phyloP scores from a whole-genome alignment of 2,888 invertebrate species.

The Brachypterus glaber region DNA sequence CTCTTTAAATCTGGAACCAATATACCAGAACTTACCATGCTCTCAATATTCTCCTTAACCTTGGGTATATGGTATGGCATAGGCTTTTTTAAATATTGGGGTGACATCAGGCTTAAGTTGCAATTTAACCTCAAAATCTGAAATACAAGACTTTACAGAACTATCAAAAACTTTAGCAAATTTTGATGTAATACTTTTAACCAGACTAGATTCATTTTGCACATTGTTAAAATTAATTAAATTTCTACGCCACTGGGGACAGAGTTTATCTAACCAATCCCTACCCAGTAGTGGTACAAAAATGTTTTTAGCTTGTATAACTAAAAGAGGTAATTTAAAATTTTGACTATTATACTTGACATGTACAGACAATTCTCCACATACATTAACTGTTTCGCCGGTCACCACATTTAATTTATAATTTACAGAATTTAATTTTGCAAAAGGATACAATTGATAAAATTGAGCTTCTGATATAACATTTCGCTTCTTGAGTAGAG shows the following conservation, averaged over 20 bases:
- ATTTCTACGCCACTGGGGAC: not conserved
- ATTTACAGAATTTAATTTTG: not conserved
- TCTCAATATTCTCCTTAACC: not conserved
- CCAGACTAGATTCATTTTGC: not conserved
- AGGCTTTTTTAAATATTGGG: constrained; percentile 1
- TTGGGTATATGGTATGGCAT: constrained; percentile 2
- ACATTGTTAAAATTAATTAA: not conserved
- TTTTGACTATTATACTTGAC: not conserved
- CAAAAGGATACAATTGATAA: too few relatives aligned
- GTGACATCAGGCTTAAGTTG: not conserved
- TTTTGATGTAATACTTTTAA: not conserved
- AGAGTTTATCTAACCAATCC: constrained; percentile 1
- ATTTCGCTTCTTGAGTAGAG: too few relatives aligned
- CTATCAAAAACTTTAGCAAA: constrained; percentile 1
- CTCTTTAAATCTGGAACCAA: constrained; percentile 1
- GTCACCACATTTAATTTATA: not conserved
- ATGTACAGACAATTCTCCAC: not conserved
- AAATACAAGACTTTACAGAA: not conserved
- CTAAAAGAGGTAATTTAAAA: not conserved
- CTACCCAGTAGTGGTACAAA: not conserved
- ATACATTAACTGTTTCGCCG: not conserved
- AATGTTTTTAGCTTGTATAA: not conserved
- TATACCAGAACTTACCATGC: not conserved
- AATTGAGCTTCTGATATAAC: too few relatives aligned
- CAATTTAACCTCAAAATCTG: not conserved